A percentile compares a stretch with the other conserved stretches of the same genome.
Conservation (phyloP, 2,888 invertebrate species). For the Ectemnius lituratus region DNA sequence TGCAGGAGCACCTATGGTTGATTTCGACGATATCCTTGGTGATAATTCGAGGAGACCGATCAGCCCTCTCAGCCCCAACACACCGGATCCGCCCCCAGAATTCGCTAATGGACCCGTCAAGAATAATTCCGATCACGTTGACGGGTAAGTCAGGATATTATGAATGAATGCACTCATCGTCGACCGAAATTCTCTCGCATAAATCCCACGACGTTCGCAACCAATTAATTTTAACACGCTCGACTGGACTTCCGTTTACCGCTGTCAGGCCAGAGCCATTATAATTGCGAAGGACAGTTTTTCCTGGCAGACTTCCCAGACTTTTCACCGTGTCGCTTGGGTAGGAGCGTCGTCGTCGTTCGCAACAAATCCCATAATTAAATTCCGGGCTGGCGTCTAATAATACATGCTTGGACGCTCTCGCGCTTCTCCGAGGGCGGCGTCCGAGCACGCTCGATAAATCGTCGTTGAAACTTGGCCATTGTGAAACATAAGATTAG, state of each 20-base stretch:
- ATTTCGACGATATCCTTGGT: conserved; percentile 74
- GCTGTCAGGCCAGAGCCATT: conserved; percentile 1
- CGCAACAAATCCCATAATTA: conserved; percentile 51
- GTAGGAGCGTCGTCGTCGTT: background rate
- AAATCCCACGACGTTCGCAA: background rate
- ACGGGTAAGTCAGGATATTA: conserved; percentile 64
- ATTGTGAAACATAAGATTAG: conserved; percentile 50
- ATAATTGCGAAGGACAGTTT: conserved; percentile 28
- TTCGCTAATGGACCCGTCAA: conserved; percentile 70
- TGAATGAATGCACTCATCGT: conserved; percentile 1
- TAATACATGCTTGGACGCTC: conserved; percentile 32
- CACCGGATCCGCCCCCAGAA: conserved; percentile 72
- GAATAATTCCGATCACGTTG: conserved; percentile 62
- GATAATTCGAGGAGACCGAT: conserved; percentile 66
- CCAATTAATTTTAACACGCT: conserved; percentile 9
- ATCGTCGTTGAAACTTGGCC: conserved; percentile 10
- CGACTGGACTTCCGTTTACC: background rate
- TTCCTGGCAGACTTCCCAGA: conserved; percentile 40
- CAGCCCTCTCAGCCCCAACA: conserved; percentile 67
- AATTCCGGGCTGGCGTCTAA: conserved; percentile 41
- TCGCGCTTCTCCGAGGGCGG: conserved; percentile 26
- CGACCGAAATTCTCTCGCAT: background rate
- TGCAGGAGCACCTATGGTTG: conserved; percentile 67
- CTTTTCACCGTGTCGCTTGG: conserved; percentile 12
- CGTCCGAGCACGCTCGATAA: conserved; percentile 39